Evolutionary conservation across 2,888 invertebrate genomes (phyloP).

Genomic region (Mimumesa dahlbomi): DNA sequence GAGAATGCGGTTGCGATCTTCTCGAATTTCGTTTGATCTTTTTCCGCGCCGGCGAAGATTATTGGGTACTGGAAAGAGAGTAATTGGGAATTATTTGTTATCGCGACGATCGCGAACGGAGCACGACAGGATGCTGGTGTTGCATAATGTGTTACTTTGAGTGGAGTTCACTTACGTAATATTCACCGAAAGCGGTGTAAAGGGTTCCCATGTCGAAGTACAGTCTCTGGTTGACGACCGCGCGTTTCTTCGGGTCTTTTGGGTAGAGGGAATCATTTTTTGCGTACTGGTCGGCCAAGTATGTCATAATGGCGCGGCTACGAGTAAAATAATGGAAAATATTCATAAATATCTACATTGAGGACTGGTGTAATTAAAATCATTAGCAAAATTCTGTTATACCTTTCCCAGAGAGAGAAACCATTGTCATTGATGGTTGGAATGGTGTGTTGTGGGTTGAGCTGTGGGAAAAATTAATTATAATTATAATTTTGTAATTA

Average conservation of each 20-base stretch:
- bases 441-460: constrained; percentile 87
- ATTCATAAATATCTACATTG: no score
- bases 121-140: no score
- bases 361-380: no score
- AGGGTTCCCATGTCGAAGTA: constrained; percentile 85
- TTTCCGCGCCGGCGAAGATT: constrained; percentile 77
- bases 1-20: constrained; percentile 86
- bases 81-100: no score
- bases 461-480: constrained; percentile 79
- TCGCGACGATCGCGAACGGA: no score
- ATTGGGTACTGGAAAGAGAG: constrained; percentile 77
- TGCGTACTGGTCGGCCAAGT: constrained; percentile 85
- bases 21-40: constrained; percentile 85
- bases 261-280: constrained; percentile 85
- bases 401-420: constrained; percentile 87
- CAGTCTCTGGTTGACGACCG: constrained; percentile 84
- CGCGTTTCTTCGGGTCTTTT: constrained; percentile 84
- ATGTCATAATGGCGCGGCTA: constrained; percentile 86
- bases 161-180: constrained; percentile 83
- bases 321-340: no score
- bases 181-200: constrained; percentile 81
- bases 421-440: constrained; percentile 88
- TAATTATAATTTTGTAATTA: no score
- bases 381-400: constrained; percentile 31
- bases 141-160: no score